Evolutionary conservation across 2,888 invertebrate species (phyloP).

Genomic region (Zaprionus bogoriensis): DNA sequence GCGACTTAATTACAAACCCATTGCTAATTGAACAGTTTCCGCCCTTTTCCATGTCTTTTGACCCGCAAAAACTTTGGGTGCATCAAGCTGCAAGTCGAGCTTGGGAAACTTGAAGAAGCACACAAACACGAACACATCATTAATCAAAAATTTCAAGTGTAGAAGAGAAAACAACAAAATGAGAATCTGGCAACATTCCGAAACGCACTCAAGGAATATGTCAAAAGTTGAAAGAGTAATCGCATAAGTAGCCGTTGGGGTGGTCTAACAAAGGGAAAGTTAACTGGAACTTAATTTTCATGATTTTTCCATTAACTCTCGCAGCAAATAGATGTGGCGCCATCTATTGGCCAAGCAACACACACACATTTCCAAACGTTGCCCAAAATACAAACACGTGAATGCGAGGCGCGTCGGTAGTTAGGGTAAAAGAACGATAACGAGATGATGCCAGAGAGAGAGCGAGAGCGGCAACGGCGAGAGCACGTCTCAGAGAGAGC

Average conservation of each 20-base stretch:
- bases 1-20: background rate
- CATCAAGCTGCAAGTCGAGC: background rate
- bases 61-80: conserved; percentile 20
- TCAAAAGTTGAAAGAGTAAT: conserved; percentile 63
- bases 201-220: conserved; percentile 48
- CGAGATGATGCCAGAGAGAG: conserved; percentile 21
- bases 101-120: no score
- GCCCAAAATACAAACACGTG: conserved; percentile 49
- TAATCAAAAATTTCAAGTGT: conserved; percentile 48
- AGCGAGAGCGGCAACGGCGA: conserved; percentile 4
- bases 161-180: conserved; percentile 38
- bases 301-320: conserved; percentile 56
- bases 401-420: conserved; percentile 40
- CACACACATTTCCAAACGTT: conserved; percentile 26
- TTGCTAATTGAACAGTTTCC: background rate
- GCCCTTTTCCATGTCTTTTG: conserved; percentile 14
- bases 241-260: conserved; percentile 47
- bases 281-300: conserved; percentile 58
- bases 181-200: conserved; percentile 63
- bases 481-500: conserved; percentile 7
- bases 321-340: conserved; percentile 22
- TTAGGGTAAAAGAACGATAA: conserved; percentile 53
- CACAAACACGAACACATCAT: no score
- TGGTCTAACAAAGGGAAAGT: conserved; percentile 48
- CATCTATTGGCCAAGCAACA: conserved; percentile 47